Conservation (phyloP, 2,113 vertebrate species). For the Caracal caracal region DNA sequence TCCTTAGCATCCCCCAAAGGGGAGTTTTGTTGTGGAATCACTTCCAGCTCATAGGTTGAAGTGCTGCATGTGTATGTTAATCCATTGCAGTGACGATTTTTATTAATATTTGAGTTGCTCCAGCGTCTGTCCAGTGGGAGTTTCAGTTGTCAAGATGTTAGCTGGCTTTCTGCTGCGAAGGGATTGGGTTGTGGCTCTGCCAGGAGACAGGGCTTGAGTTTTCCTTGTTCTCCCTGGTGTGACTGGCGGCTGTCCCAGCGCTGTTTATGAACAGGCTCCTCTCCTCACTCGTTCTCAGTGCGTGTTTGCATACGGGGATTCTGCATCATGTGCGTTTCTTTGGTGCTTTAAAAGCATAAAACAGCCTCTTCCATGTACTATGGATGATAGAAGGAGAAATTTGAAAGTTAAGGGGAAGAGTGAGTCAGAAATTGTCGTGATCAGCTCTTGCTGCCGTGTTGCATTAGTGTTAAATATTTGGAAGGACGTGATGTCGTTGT, state of each 20-base stretch:
- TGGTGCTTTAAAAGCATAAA: neutral
- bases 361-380: neutral
- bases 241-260: neutral
- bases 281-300: neutral
- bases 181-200: neutral
- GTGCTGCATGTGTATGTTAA: neutral
- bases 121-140: neutral
- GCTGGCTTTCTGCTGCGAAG: neutral
- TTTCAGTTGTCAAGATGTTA: neutral
- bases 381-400: neutral
- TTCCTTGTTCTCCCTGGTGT: neutral
- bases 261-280: neutral
- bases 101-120: too few relatives aligned
- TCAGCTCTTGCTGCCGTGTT: neutral
- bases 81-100: neutral
- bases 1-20: neutral
- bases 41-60: neutral
- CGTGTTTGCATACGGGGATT: neutral
- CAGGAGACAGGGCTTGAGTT: neutral
- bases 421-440: neutral
- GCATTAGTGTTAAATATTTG: neutral
- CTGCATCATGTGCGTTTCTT: neutral
- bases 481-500: neutral
- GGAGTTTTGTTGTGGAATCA: neutral
- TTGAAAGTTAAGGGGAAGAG: neutral